phyloP scores from a whole-genome alignment of 2,888 invertebrate genomes.

The Drosophila mulleri region DNA sequence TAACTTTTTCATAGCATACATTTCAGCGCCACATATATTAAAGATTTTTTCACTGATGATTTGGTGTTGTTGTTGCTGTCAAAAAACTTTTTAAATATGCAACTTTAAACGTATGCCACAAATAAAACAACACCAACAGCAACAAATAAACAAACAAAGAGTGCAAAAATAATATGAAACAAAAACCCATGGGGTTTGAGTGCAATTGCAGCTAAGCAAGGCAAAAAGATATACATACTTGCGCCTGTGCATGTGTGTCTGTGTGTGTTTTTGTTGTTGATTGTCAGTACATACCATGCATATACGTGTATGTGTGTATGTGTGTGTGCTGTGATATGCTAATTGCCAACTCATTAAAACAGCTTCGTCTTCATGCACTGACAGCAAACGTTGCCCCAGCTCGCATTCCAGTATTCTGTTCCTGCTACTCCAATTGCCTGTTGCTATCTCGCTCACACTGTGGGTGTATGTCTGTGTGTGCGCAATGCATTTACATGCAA shows the following conservation, averaged over 20 bases:
- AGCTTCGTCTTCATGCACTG: conserved; percentile 71
- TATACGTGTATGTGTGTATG: conserved; percentile 13
- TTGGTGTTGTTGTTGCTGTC: conserved; percentile 16
- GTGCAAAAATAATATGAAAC: conserved; percentile 48
- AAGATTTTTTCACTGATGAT: conserved; percentile 35
- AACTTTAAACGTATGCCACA: conserved; percentile 52
- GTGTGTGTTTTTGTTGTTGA: conserved; percentile 14
- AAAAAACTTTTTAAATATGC: conserved; percentile 48
- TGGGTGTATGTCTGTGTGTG: conserved; percentile 29
- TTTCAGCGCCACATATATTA: conserved; percentile 46
- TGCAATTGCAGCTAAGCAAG: conserved; percentile 18
- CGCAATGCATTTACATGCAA: conserved; percentile 59
- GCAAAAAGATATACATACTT: conserved; percentile 12
- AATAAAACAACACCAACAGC: conserved; percentile 19
- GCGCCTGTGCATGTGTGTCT: conserved; percentile 7
- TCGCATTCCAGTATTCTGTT: conserved; percentile 1
- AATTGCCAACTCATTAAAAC: conserved; percentile 78
- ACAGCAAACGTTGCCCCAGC: conserved; percentile 46
- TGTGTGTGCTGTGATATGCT: conserved; percentile 64
- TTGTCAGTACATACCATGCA: conserved; percentile 12
- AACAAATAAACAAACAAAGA: conserved; percentile 39
- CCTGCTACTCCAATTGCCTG: conserved; percentile 6
- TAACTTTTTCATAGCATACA: conserved; percentile 54
- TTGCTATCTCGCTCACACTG: conserved; percentile 9
- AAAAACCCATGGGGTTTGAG: conserved; percentile 4